A percentile compares a stretch with the other conserved stretches of the same genome.
Conservation (phyloP, 2,113 vertebrate species). For the Platichthys stellatus region DNA sequence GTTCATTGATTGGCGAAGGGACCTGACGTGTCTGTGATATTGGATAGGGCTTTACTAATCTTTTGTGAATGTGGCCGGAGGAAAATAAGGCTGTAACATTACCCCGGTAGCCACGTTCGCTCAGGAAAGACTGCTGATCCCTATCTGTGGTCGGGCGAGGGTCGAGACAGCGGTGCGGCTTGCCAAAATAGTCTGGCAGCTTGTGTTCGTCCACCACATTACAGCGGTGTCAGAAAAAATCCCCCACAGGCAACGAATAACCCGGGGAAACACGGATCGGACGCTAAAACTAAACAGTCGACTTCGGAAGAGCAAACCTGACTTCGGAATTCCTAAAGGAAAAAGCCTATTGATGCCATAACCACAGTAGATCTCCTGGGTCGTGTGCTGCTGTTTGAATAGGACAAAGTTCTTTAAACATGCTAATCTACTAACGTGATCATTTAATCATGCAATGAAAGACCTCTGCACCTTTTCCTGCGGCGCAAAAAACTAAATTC, state of each 20-base stretch:
- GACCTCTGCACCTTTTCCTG: not conserved
- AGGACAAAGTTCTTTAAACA: constrained; percentile 16
- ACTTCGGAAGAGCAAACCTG: not conserved
- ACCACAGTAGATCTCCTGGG: not conserved
- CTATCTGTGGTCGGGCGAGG: constrained; percentile 75
- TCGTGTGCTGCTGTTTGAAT: constrained; percentile 2
- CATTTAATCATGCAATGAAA: constrained; percentile 1
- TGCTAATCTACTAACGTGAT: constrained; percentile 40
- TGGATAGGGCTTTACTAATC: constrained; percentile 80
- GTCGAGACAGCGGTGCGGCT: constrained; percentile 65
- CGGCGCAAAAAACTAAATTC: not conserved
- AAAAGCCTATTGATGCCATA: not conserved
- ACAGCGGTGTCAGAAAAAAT: constrained; percentile 72
- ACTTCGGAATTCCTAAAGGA: too few species aligned
- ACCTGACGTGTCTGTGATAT: constrained; percentile 77
- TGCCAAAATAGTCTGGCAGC: constrained; percentile 80
- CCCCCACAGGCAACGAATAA: constrained; percentile 53
- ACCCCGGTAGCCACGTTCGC: constrained; percentile 74
- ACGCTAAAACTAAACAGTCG: constrained; percentile 8
- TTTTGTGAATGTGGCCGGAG: constrained; percentile 78
- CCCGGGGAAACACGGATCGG: constrained; percentile 38
- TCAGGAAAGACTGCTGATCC: constrained; percentile 77
- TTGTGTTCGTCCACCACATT: constrained; percentile 70
- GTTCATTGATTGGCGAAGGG: constrained; percentile 72
- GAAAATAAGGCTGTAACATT: constrained; percentile 77